Evolutionary conservation across 2,113 vertebrate species (phyloP), one percentile per base, ranked within the genome.

Genomic region (Cheilinus undulatus): DNA sequence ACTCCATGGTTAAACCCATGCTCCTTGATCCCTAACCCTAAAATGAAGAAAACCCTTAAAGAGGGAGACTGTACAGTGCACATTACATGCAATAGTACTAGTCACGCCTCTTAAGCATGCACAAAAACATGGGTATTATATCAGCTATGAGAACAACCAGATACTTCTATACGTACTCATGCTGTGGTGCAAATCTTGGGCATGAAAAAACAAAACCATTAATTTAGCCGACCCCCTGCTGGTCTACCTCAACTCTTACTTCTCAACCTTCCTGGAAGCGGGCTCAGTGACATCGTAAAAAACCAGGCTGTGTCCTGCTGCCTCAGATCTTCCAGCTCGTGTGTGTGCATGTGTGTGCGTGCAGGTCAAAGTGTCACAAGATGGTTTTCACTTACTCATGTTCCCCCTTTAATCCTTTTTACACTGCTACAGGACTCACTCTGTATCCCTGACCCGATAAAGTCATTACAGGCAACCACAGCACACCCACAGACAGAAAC

Each of bases 361-460:
- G 23, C 3, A 32, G 73, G 80, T 85, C 82, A 78, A 57, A 75
- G 59, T 50, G 71, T 72, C 71, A 83, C 49, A 59, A 67, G 66
- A 58, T 71, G 73, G 69, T 80, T 84, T 73, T 74, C 66, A 57
- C 51, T 85, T 74, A 76, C 51, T 49, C 58, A n/a, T 77, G 73
- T 63, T 75, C 46, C 60, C 54, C 15, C 63, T 75, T 68, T 83
- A 81, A 81, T 78, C 67, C 76, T 20, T 50, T 49, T 30, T 73
- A 67, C 68, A 62, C 54, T 42, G 42, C 60, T 24, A 23, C 38
- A 67, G 43, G 45, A 54, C 28, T 38, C 48, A 17, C 20, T 57
- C 64, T 73, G 66, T 46, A 56, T 69, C 64, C 73, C 64, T 52
- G 46, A 52, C 67, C 63, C 68, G 69, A 85, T 78, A 56, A 69